Percentiles rank a stretch among this genome's conserved stretches.
Conservation (phyloP, 2,888 invertebrate genomes). For the Microplitis manilae region DNA sequence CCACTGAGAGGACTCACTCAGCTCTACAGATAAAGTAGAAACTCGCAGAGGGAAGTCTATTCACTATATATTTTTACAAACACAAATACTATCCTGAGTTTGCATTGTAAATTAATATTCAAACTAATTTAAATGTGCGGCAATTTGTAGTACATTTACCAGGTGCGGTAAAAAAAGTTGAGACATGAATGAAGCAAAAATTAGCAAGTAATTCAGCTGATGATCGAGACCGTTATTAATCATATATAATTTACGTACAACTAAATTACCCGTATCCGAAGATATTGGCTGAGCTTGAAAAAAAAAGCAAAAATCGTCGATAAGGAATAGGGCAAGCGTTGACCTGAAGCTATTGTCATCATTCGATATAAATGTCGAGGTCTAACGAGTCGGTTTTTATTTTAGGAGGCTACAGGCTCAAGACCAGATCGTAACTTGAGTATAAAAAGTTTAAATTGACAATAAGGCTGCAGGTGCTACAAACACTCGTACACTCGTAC, state of each 20-base stretch:
- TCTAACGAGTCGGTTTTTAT: neutral
- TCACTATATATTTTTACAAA: too few relatives aligned
- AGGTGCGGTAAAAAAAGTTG: neutral
- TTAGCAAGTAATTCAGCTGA: conserved; percentile 3
- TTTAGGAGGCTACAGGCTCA: too few relatives aligned
- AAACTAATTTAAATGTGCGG: neutral
- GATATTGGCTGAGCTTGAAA: neutral
- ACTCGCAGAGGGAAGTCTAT: neutral
- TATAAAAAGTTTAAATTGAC: conserved; percentile 41
- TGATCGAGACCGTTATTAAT: neutral
- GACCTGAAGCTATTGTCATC: neutral
- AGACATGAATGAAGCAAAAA: conserved; percentile 1
- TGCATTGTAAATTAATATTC: neutral
- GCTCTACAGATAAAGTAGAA: conserved; percentile 51
- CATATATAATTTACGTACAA: conserved; percentile 19
- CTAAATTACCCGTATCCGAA: conserved; percentile 37
- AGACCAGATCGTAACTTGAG: neutral
- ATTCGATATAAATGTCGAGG: neutral
- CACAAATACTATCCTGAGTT: neutral
- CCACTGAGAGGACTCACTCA: conserved; percentile 15
- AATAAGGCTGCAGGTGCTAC: conserved; percentile 50
- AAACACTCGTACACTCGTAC: conserved; percentile 23
- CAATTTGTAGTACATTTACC: neutral
- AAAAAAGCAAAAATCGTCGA: neutral
- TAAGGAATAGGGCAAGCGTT: neutral